These are phyloP conservation scores for Labeo catla DNA, from an alignment of 2,113 vertebrate genomes.

Conservation along the genomic window DNA sequence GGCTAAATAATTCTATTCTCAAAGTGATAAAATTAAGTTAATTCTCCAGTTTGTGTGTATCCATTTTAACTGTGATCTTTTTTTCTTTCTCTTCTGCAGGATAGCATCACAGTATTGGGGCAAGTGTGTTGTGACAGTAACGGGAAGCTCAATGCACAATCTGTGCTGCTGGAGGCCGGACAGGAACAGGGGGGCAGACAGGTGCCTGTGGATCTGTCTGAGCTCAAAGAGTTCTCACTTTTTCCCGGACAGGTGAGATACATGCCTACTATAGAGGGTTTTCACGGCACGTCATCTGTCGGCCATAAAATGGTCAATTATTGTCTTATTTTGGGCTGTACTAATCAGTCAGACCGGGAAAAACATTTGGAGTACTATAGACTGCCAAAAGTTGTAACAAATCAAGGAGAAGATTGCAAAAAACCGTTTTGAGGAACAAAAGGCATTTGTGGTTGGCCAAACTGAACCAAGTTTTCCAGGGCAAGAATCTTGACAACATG, in stretches of 20 bases:
- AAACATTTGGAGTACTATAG: no score
- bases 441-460: no score
- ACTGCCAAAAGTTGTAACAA: no score
- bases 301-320: no score
- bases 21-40: neutral
- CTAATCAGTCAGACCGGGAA: no score
- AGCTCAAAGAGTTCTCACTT: slow-evolving; percentile 86
- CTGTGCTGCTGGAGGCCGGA: slow-evolving; percentile 84
- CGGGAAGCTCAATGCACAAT: slow-evolving; percentile 87
- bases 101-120: slow-evolving; percentile 81
- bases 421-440: no score
- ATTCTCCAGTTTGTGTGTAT: neutral
- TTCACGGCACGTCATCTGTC: no score
- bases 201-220: slow-evolving; percentile 78
- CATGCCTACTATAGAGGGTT: no score
- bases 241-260: slow-evolving; percentile 90
- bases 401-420: no score
- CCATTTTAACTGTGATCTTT: neutral
- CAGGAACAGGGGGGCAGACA: slow-evolving; percentile 78
- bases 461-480: no score
- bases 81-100: slow-evolving; percentile 67
- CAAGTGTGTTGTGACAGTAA: slow-evolving; percentile 88
- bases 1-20: neutral
- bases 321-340: no score
- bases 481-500: no score